A percentile compares a stretch with the other conserved stretches of the same genome.
phyloP scores from a whole-genome alignment of 1,140 invertebrate genomes.

The Semibalanus balanoides region DNA sequence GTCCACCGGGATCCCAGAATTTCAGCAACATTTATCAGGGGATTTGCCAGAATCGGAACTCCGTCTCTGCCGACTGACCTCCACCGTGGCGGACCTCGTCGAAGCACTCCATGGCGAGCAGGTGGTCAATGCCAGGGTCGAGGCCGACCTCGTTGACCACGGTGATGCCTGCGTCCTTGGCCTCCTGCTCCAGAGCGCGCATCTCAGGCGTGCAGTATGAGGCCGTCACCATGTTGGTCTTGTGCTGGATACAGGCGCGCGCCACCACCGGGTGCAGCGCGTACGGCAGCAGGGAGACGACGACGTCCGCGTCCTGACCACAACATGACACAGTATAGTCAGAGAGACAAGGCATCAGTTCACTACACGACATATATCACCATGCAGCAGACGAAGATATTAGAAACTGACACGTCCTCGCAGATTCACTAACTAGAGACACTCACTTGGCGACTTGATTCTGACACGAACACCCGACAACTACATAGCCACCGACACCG shows the following conservation, averaged over 20 bases:
- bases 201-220: slow-evolving; percentile 83
- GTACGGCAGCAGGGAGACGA: slow-evolving; percentile 86
- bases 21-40: too few relatives aligned
- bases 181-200: slow-evolving; percentile 56
- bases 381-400: too few relatives aligned
- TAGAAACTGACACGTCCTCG: too few relatives aligned
- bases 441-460: too few relatives aligned
- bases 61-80: neutral
- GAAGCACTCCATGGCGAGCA: slow-evolving; percentile 92
- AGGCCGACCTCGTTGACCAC: slow-evolving; percentile 91
- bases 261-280: slow-evolving; percentile 71
- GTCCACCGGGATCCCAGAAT: too few relatives aligned
- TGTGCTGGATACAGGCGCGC: slow-evolving; percentile 65
- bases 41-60: too few relatives aligned
- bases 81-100: slow-evolving; percentile 47
- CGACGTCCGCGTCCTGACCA: slow-evolving; percentile 52
- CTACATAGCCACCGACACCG: too few relatives aligned
- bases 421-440: too few relatives aligned
- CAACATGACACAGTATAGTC: too few relatives aligned
- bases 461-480: too few relatives aligned
- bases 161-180: slow-evolving; percentile 68
- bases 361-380: too few relatives aligned
- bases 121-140: slow-evolving; percentile 95
- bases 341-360: too few relatives aligned
- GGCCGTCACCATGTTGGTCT: slow-evolving; percentile 88